Evolutionary conservation across 1,140 invertebrate species (phyloP).

Genomic region (Sinonovacula constricta): DNA sequence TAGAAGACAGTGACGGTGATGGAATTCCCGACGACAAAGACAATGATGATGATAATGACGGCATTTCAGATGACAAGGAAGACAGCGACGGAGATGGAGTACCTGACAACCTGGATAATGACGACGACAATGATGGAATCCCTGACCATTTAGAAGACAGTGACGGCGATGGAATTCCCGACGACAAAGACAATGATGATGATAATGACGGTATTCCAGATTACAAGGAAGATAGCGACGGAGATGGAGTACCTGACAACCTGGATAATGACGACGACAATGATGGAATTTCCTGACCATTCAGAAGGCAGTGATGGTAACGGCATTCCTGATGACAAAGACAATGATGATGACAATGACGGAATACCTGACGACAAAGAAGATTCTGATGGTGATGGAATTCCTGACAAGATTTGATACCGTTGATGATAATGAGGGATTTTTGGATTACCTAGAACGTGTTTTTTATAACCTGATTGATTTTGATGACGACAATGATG

Average conservation of each 20-base stretch:
- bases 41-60: constrained; percentile 68
- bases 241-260: constrained; percentile 64
- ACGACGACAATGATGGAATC: constrained; percentile 71
- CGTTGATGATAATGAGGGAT: constrained; percentile 63
- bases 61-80: constrained; percentile 73
- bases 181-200: constrained; percentile 63
- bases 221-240: constrained; percentile 60
- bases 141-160: constrained; percentile 61
- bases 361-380: constrained; percentile 59
- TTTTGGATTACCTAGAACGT: constrained; percentile 56
- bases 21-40: constrained; percentile 70
- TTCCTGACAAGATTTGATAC: constrained; percentile 71
- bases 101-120: constrained; percentile 61
- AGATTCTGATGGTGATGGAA: constrained; percentile 71
- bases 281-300: constrained; percentile 60
- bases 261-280: constrained; percentile 65
- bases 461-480: too few species aligned
- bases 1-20: constrained; percentile 66
- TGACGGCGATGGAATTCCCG: constrained; percentile 71
- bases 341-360: constrained; percentile 70
- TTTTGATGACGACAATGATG: constrained; percentile 54
- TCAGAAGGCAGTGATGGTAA: constrained; percentile 69
- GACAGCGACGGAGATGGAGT: constrained; percentile 72
- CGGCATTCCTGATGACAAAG: constrained; percentile 68
- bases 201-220: constrained; percentile 59